Base-by-base conservation (phyloP, 2,888 invertebrate species). In the Apeira syringaria region DNA sequence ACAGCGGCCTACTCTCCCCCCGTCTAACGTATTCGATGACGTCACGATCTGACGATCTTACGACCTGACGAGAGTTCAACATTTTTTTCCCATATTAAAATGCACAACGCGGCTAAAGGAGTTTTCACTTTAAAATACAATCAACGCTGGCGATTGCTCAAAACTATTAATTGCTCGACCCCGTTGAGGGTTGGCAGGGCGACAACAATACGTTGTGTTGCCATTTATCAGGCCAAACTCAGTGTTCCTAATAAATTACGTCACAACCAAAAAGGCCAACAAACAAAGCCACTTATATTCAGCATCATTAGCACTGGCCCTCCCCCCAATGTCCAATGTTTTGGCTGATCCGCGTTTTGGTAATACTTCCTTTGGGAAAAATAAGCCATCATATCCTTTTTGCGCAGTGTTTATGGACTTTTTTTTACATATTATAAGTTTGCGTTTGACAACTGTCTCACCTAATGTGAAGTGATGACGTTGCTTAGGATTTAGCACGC, bases 251-350 rank as follows among this genome's bases (percentile, higher is more conserved):
- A 72, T 76, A 75, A 74, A 74, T 74, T 63, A 75, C 68, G 63
- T 64, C 58, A 46, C 53, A 55, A 50, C 68, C 67, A 72, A 73
- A 72, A 71, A 67, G 20, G 64, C 66, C 64, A 56, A 68, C 68
- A 68, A 78, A 75, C 74, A 76, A 76, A 70, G 63, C 70, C 71
- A 68, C 74, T 74, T 66, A 63, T 62, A 61, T 61, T 52, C 57
- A 49, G 63, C 59, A 64, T 75, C 68, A 73, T 71, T 68, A 46
- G 45, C 45, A 39, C 45, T 35, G 44, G 22, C 33, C 38, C 22
- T 36, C 42, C 34, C 48, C 48, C 56, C 45, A 47, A 50, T 49
- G 56, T 53, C 56, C 40, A 49, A 46, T 57, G 44, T 55, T 47
- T 20, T 49, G 44, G 52, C 24, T 48, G 30, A 28, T 24, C 59